phyloP scores from a whole-genome alignment of 2,797 vertebrate genomes.

The Acrossocheilus fasciatus region DNA sequence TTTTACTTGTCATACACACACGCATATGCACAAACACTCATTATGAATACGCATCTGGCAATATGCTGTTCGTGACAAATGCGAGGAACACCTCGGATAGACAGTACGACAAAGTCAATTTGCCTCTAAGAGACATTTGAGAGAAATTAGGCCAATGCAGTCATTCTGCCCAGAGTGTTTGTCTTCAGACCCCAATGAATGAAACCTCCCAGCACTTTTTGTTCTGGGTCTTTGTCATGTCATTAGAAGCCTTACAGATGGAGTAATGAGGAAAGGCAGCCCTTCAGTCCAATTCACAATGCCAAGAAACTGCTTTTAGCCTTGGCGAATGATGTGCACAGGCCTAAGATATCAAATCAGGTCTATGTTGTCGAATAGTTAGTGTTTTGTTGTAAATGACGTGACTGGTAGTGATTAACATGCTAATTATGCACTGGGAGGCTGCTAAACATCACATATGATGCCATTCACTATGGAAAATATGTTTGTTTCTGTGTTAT shows the following conservation, averaged over 20 bases:
- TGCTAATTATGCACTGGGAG: slow-evolving; percentile 7
- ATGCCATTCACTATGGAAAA: slow-evolving; percentile 14
- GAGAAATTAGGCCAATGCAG: slow-evolving; percentile 51
- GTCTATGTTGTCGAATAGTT: slow-evolving; percentile 50
- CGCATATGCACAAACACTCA: slow-evolving; percentile 50
- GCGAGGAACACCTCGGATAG: slow-evolving; percentile 62
- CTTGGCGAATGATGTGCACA: slow-evolving; percentile 59
- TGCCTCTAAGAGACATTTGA: slow-evolving; percentile 61
- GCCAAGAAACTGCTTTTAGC: slow-evolving; percentile 71
- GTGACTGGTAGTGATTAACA: background rate
- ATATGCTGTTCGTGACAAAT: slow-evolving; percentile 69
- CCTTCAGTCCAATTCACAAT: slow-evolving; percentile 49
- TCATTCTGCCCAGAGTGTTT: slow-evolving; percentile 55
- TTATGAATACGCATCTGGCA: slow-evolving; percentile 46
- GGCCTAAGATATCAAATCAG: slow-evolving; percentile 62
- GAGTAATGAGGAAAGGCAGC: slow-evolving; percentile 66
- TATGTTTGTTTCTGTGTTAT: background rate
- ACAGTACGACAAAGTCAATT: slow-evolving; percentile 73
- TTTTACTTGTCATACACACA: slow-evolving; percentile 24
- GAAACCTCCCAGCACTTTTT: slow-evolving; percentile 65
- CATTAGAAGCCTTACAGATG: slow-evolving; percentile 64
- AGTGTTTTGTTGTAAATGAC: background rate
- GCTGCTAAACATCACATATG: slow-evolving; percentile 15
- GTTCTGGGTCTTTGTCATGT: slow-evolving; percentile 65
- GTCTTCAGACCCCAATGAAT: slow-evolving; percentile 61